Evolutionary conservation across 2,113 vertebrate species (phyloP).

Genomic region (Butorides virescens): DNA sequence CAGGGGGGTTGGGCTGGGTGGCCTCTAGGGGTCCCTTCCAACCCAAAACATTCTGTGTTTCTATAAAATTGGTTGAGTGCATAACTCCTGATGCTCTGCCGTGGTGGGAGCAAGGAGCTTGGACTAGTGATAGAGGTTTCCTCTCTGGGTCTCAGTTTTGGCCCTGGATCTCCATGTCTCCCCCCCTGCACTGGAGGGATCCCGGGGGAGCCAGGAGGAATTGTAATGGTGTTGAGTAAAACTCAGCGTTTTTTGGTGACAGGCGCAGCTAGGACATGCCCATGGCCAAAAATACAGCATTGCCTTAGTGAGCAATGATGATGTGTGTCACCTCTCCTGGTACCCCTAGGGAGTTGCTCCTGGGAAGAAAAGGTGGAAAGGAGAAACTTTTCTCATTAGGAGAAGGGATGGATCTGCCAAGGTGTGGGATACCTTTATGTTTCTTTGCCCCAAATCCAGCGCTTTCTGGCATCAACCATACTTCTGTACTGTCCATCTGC

Average conservation of each 20-base stretch:
- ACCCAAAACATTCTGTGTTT: no score
- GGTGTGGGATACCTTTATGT: neutral
- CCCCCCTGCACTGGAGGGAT: neutral
- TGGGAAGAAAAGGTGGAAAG: neutral
- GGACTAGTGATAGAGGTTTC: neutral
- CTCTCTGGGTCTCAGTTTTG: neutral
- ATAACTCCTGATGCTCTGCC: neutral
- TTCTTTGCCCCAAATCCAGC: neutral
- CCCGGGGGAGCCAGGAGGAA: neutral
- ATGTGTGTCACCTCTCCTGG: accelerated
- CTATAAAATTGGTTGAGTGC: neutral
- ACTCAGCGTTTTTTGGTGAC: accelerated
- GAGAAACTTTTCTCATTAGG: neutral
- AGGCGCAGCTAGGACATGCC: neutral
- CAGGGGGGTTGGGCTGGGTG: no score
- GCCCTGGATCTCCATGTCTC: neutral
- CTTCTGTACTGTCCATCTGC: neutral
- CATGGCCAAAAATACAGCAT: neutral
- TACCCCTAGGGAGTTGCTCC: neutral
- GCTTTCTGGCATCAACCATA: neutral
- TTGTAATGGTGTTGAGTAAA: neutral
- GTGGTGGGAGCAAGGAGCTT: neutral
- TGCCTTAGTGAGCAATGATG: neutral
- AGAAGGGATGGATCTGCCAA: neutral
- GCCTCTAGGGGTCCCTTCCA: no score